Conservation (phyloP, 2,888 invertebrate genomes). For the Aplocera efformata region DNA sequence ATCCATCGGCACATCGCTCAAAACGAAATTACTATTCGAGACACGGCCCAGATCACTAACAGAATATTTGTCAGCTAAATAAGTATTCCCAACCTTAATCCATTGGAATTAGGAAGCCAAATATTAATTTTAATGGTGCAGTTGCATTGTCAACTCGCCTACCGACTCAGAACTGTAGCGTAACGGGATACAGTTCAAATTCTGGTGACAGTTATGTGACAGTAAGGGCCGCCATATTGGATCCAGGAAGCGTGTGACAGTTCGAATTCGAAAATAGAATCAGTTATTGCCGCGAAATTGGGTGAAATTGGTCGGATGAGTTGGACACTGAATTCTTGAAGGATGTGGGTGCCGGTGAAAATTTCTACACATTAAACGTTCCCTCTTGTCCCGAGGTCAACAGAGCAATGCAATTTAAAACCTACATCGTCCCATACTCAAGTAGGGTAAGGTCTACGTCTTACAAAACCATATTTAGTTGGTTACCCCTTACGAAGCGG, state of each 20-base stretch:
- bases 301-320: conserved; percentile 42
- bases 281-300: conserved; percentile 59
- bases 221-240: conserved; percentile 49
- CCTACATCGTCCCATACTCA: too few relatives aligned
- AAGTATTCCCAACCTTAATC: conserved; percentile 22
- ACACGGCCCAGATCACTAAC: conserved; percentile 24
- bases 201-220: conserved; percentile 33
- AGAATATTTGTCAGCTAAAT: conserved; percentile 11
- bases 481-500: too few relatives aligned
- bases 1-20: conserved; percentile 19
- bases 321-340: conserved; percentile 24
- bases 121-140: conserved; percentile 31
- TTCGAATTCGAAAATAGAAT: conserved; percentile 60
- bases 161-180: conserved; percentile 32
- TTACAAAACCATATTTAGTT: too few relatives aligned
- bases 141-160: conserved; percentile 28
- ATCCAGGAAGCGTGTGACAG: conserved; percentile 61
- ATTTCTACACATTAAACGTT: too few relatives aligned
- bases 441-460: too few relatives aligned
- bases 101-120: conserved; percentile 16
- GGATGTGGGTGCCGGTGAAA: conserved; percentile 16
- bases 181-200: conserved; percentile 39
- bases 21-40: conserved; percentile 23
- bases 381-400: too few relatives aligned
- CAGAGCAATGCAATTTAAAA: too few relatives aligned